Conservation (phyloP, 2,797 vertebrate species). For the Allobates femoralis region DNA sequence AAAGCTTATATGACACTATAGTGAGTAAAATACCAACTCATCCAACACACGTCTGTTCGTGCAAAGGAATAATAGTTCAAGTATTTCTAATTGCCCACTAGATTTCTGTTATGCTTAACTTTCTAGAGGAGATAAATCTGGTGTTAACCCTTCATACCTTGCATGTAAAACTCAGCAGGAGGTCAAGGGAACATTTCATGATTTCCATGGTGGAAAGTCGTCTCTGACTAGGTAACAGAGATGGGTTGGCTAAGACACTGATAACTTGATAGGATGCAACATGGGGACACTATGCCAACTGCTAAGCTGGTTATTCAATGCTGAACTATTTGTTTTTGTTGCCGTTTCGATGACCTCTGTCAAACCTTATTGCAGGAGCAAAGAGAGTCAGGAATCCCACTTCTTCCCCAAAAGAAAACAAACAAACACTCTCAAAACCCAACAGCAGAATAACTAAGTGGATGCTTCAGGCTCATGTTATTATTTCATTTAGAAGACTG, state of each 20-base stretch:
- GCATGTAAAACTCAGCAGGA: conserved; percentile 29
- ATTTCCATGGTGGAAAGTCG: conserved; percentile 24
- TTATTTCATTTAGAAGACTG: conserved; percentile 55
- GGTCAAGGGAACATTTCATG: conserved; percentile 4
- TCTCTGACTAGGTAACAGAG: conserved; percentile 27
- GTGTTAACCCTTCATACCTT: conserved; percentile 30
- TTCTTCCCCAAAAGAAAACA: conserved; percentile 53
- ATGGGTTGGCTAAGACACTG: conserved; percentile 37
- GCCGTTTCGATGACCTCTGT: conserved; percentile 61
- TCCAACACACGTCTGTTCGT: background rate
- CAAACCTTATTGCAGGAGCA: conserved; percentile 57
- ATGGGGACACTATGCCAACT: conserved; percentile 46
- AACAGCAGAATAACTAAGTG: conserved; percentile 53
- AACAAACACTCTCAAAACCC: conserved; percentile 39
- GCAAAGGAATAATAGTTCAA: background rate
- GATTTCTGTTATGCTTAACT: background rate
- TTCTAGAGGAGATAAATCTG: background rate
- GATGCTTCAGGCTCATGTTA: conserved; percentile 50
- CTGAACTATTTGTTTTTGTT: conserved; percentile 61
- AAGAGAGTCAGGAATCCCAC: conserved; percentile 57
- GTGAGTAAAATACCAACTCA: background rate
- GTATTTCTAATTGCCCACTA: background rate
- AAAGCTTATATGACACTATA: background rate
- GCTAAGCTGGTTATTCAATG: conserved; percentile 60
- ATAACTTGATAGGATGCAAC: conserved; percentile 55